Conservation (phyloP, 2,888 invertebrate species). For the Ophion obscuratus region DNA sequence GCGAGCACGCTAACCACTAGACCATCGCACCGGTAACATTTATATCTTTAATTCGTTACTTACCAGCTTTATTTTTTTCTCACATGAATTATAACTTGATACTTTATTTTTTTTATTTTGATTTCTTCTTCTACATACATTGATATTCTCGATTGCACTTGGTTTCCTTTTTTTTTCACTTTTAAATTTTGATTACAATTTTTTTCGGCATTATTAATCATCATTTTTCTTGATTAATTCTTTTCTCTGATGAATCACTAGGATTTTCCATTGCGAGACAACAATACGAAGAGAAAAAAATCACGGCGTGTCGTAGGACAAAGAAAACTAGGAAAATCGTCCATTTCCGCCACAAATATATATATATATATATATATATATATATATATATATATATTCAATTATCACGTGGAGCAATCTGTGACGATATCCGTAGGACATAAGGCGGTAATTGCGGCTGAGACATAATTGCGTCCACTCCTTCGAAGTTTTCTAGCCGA, state of each 20-base stretch:
- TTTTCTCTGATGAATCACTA: neutral
- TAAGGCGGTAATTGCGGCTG: slow-evolving; percentile 42
- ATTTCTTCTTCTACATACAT: neutral
- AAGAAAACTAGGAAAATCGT: slow-evolving; percentile 58
- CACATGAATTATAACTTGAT: neutral
- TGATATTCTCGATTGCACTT: no score
- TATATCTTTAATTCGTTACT: no score
- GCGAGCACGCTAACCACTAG: no score
- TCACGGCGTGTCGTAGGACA: slow-evolving; percentile 27
- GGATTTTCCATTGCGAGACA: neutral
- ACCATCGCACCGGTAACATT: no score
- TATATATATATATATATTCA: slow-evolving; percentile 60
- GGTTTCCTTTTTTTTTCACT: neutral
- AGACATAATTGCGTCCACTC: slow-evolving; percentile 71
- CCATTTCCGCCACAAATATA: slow-evolving; percentile 13
- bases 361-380: slow-evolving; percentile 55
- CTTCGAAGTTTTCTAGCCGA: slow-evolving; percentile 36
- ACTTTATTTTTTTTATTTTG: neutral
- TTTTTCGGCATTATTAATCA: no score
- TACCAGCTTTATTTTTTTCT: neutral
- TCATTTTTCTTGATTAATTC: neutral
- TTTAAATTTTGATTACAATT: neutral
- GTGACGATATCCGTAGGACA: slow-evolving; percentile 68
- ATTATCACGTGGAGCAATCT: slow-evolving; percentile 75
- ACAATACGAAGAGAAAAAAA: neutral